Evolutionary conservation across 2,797 vertebrate species (phyloP), one percentile per base, ranked within the genome.

Genomic region (Sparus aurata): DNA sequence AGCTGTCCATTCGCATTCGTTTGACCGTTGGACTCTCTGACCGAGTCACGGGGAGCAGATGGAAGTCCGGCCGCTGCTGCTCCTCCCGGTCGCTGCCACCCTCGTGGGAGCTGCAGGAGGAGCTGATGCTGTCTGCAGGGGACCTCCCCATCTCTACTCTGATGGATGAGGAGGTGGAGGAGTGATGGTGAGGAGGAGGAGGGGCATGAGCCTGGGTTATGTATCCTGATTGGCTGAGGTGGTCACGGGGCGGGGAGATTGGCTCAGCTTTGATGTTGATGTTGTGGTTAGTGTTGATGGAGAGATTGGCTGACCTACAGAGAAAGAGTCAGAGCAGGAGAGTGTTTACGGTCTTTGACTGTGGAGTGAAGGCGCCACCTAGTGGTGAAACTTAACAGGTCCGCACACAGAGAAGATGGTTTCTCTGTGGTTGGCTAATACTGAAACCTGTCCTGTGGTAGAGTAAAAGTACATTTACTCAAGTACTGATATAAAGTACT

Each of bases 261-360:
- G 98, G 97, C 93, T 99, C 98, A 0, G 97, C 96, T 85, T 99
- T 99, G 82, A 99, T 98, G 96, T 94, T 97, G 93, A 98, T 87
- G 92, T 95, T 96, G 90, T 97, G 96, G 94, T 96, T 96, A 94
- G 95, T 95, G 79, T 94, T 97, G 89, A 97, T 94, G 90, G 97
- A 95, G 79, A 97, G 93, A 64, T 89, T 96, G 61, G 95, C 94
- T 41, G 95, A 93, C 83, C 97, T 98, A 89, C 22, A 72, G 81
- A 70, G 27, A 17, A 53, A 73, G n/a, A 59, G 9, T 55, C 15
- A 61, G 12, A 18, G 0, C 1, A 18, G n/a, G 43, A 49, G 34
- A 34, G 18, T 13, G 0, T 25, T 30, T 75, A 43, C 2, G 59
- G 3, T 43, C 25, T 41, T 16, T 6, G 15, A 70, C 20, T 49